phyloP scores from a whole-genome alignment of 2,888 invertebrate species.

The Hedya salicella region DNA sequence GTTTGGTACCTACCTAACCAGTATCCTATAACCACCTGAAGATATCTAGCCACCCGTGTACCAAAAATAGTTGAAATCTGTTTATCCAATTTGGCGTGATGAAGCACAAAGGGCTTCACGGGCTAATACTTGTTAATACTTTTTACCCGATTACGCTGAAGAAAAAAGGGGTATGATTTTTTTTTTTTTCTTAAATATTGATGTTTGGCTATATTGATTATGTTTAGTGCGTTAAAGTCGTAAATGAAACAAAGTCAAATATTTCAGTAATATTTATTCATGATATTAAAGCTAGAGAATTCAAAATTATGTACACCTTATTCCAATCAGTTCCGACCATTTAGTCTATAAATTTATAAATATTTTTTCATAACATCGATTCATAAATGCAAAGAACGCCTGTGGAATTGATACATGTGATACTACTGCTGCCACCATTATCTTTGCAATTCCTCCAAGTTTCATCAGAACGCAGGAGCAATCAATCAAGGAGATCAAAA shows the following conservation, averaged over 20 bases:
- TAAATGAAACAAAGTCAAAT: slow-evolving; percentile 39
- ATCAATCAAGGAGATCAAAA: slow-evolving; percentile 31
- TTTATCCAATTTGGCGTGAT: too few species aligned
- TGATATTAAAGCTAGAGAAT: slow-evolving; percentile 67
- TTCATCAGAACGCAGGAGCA: slow-evolving; percentile 21
- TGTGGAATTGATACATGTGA: slow-evolving; percentile 22
- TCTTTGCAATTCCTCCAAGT: slow-evolving; percentile 21
- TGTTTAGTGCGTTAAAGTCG: too few species aligned
- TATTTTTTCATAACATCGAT: slow-evolving; percentile 44
- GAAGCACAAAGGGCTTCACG: too few species aligned
- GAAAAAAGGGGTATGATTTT: too few species aligned
- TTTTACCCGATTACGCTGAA: too few species aligned
- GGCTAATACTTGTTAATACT: too few species aligned
- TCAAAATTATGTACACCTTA: slow-evolving; percentile 75
- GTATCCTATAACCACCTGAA: too few species aligned
- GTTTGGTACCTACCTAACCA: too few species aligned
- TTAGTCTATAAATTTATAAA: slow-evolving; percentile 66
- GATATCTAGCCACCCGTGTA: too few species aligned
- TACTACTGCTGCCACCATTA: slow-evolving; percentile 17
- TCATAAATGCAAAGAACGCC: slow-evolving; percentile 53
- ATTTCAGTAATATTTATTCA: slow-evolving; percentile 42
- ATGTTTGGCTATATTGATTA: too few species aligned
- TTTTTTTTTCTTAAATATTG: too few species aligned
- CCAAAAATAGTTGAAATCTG: too few species aligned
- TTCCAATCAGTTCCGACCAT: slow-evolving; percentile 81